Conservation (phyloP, 2,797 vertebrate species). For the Zalophus californianus region DNA sequence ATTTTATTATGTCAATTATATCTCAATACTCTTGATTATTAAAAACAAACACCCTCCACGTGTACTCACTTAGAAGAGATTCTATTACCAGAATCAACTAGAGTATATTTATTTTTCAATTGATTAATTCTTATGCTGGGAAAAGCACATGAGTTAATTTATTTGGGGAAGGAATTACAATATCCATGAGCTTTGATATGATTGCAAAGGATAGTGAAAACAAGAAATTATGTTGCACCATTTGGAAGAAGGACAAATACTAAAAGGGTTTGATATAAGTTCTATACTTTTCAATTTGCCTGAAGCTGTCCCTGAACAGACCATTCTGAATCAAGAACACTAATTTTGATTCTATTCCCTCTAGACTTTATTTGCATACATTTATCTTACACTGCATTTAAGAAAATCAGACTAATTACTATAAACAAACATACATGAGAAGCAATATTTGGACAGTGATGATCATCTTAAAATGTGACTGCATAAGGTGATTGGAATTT, state of each 20-base stretch:
- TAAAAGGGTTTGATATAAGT: not conserved
- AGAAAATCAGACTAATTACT: constrained; percentile 78
- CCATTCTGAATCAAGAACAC: constrained; percentile 29
- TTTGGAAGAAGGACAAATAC: not conserved
- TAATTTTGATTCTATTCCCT: constrained; percentile 58
- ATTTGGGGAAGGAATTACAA: not conserved
- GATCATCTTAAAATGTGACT: constrained; percentile 69
- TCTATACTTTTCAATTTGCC: not conserved
- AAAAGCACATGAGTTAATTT: constrained; percentile 2
- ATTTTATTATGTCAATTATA: not conserved
- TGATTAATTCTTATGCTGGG: not conserved
- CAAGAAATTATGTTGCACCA: not conserved
- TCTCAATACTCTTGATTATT: not conserved
- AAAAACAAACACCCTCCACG: not conserved
- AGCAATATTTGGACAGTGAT: constrained; percentile 78
- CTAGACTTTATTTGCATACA: constrained; percentile 67
- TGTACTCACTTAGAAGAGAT: not conserved
- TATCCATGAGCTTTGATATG: not conserved
- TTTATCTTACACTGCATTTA: constrained; percentile 69
- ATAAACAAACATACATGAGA: constrained; percentile 74
- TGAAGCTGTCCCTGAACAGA: not conserved
- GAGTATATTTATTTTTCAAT: not conserved
- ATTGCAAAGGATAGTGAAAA: not conserved
- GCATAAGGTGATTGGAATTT: constrained; percentile 70
- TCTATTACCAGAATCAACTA: not conserved